Conservation (phyloP, 2,113 vertebrate genomes). For the Cheilinus undulatus region DNA sequence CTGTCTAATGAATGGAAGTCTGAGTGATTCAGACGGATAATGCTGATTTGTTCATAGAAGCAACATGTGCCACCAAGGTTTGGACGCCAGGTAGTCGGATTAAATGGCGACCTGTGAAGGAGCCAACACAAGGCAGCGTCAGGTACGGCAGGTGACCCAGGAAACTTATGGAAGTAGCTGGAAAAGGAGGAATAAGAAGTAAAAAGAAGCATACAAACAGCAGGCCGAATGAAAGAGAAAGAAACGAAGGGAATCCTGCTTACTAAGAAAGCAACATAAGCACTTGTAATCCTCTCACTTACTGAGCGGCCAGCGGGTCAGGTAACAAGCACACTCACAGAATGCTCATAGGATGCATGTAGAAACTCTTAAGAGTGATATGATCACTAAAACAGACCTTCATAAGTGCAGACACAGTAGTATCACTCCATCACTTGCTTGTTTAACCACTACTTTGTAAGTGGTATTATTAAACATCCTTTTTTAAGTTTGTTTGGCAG, state of each 20-base stretch:
- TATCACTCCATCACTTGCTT: too few species aligned
- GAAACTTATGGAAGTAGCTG: background rate
- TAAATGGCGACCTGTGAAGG: conserved; percentile 18
- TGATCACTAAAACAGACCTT: background rate
- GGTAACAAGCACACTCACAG: conserved; percentile 11
- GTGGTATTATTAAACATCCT: background rate
- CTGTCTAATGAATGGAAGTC: conserved; percentile 14
- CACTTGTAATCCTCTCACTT: conserved; percentile 61
- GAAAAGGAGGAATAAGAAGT: conserved; percentile 5
- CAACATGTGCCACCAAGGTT: conserved; percentile 45
- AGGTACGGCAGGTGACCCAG: conserved; percentile 14
- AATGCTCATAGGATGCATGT: background rate
- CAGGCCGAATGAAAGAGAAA: background rate
- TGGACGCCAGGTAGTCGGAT: conserved; percentile 51
- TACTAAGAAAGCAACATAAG: conserved; percentile 56
- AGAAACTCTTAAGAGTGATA: background rate
- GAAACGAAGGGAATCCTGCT: conserved; percentile 39
- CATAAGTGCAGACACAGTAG: background rate
- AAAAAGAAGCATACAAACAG: background rate
- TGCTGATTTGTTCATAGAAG: conserved; percentile 46
- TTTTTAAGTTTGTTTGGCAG: conserved; percentile 1
- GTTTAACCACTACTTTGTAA: background rate
- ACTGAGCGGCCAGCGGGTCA: conserved; percentile 39
- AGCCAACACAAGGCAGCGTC: background rate
- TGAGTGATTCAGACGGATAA: conserved; percentile 31